These are phyloP conservation scores for Tapirus terrestris DNA, from an alignment of 2,113 vertebrate genomes.

Conservation along the genomic window DNA sequence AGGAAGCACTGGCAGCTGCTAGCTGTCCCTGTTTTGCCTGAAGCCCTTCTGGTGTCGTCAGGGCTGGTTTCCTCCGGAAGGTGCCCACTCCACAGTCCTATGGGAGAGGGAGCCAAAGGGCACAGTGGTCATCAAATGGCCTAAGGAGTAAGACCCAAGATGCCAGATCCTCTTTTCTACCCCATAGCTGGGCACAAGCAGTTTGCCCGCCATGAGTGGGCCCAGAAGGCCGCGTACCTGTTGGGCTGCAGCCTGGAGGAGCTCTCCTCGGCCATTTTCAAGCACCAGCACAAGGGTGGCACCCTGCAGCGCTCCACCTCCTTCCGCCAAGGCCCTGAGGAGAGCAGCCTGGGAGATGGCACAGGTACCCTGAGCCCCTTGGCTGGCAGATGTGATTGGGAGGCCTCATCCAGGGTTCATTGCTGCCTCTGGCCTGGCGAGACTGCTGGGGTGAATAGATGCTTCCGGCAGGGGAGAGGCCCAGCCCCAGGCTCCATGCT, in stretches of 20 bases:
- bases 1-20: background rate
- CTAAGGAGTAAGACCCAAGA: background rate
- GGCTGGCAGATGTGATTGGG: background rate
- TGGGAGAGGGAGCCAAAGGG: background rate
- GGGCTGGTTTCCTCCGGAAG: background rate
- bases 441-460: background rate
- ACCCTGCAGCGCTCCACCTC: conserved; percentile 94
- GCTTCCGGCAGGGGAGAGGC: background rate
- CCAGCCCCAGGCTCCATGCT: too few relatives aligned
- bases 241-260: conserved; percentile 96
- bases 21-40: background rate
- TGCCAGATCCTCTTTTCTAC: background rate
- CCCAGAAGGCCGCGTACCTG: conserved; percentile 97
- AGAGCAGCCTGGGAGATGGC: conserved; percentile 85
- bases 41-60: background rate
- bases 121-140: background rate
- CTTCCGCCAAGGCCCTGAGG: conserved; percentile 94
- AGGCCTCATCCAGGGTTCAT: background rate
- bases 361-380: conserved; percentile 82
- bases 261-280: conserved; percentile 96
- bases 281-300: conserved; percentile 93
- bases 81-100: background rate
- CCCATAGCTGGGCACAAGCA: conserved; percentile 91
- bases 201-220: conserved; percentile 98
- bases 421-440: background rate